A percentile compares a stretch with the other conserved stretches of the same genome.
phyloP scores from a whole-genome alignment of 64 coral and sea anemone genomes.

The Actinia tenebrosa region DNA sequence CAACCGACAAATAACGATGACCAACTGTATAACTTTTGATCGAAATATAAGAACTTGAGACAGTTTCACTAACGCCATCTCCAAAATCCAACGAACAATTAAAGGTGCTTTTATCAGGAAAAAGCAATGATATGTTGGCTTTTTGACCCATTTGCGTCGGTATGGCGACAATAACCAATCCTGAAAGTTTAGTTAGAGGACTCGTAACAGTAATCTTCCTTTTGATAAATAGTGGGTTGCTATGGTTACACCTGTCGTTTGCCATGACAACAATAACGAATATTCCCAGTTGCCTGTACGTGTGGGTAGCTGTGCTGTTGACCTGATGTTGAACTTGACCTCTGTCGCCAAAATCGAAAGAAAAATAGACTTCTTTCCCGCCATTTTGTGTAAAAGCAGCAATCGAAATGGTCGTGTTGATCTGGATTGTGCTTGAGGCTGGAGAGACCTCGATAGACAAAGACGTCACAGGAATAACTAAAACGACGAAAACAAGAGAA shows the following conservation, averaged over 20 bases:
- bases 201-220: slow-evolving; percentile 7
- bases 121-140: slow-evolving; percentile 21
- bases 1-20: slow-evolving; percentile 18
- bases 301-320: slow-evolving; percentile 3
- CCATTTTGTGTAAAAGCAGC: slow-evolving; percentile 22
- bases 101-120: slow-evolving; percentile 13
- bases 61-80: slow-evolving; percentile 25
- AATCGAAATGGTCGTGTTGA: slow-evolving; percentile 39
- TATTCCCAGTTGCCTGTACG: slow-evolving; percentile 28
- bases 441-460: slow-evolving; percentile 33
- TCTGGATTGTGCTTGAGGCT: slow-evolving; percentile 7
- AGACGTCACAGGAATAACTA: slow-evolving; percentile 33
- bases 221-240: slow-evolving; percentile 27
- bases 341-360: slow-evolving; percentile 56
- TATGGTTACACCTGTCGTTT: slow-evolving; percentile 35
- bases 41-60: not conserved
- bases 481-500: not conserved
- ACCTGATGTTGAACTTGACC: not conserved
- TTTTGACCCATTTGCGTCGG: slow-evolving; percentile 15
- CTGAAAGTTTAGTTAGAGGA: not conserved
- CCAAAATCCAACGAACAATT: slow-evolving; percentile 46
- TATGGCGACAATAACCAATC: not conserved
- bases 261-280: slow-evolving; percentile 35
- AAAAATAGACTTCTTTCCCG: slow-evolving; percentile 12
- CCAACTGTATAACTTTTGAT: not conserved